phyloP scores from a whole-genome alignment of 2,888 invertebrate species.

The Rugalucina vietnamica region DNA sequence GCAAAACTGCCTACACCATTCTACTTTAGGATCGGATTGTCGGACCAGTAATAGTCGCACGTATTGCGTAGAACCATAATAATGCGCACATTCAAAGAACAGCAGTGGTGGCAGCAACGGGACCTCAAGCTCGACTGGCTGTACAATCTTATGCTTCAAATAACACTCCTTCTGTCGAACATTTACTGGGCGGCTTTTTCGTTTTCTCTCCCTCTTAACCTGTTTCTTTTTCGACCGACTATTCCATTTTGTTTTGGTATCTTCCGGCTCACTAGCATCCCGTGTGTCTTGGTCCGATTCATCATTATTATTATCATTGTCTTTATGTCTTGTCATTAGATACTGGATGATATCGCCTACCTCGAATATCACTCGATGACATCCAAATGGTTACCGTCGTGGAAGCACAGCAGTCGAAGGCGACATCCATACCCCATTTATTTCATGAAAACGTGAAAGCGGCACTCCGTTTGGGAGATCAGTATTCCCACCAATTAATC shows the following conservation, averaged over 20 bases:
- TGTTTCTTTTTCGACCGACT: conserved; percentile 16
- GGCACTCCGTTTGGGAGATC: conserved; percentile 57
- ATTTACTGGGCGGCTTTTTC: conserved; percentile 32
- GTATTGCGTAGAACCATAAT: conserved; percentile 58
- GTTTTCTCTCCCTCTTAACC: conserved; percentile 19
- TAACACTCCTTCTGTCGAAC: conserved; percentile 56
- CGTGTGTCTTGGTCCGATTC: conserved; percentile 36
- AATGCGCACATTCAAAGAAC: conserved; percentile 63
- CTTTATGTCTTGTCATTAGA: conserved; percentile 15
- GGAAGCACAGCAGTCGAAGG: conserved; percentile 50
- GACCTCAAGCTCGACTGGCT: conserved; percentile 30
- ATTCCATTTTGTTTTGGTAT: not conserved
- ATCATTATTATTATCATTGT: not conserved
- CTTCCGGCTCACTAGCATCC: conserved; percentile 28
- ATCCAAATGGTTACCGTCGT: conserved; percentile 54
- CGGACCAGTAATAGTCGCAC: conserved; percentile 54
- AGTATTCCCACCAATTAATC: conserved; percentile 52
- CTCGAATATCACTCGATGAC: conserved; percentile 50
- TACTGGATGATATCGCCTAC: conserved; percentile 54
- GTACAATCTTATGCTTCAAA: conserved; percentile 45
- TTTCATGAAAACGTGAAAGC: conserved; percentile 47
- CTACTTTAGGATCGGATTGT: conserved; percentile 43
- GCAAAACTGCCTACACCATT: conserved; percentile 58
- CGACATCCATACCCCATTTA: conserved; percentile 58
- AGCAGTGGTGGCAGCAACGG: no score